Conservation (phyloP, 2,797 vertebrate species). For the Platalea minor region DNA sequence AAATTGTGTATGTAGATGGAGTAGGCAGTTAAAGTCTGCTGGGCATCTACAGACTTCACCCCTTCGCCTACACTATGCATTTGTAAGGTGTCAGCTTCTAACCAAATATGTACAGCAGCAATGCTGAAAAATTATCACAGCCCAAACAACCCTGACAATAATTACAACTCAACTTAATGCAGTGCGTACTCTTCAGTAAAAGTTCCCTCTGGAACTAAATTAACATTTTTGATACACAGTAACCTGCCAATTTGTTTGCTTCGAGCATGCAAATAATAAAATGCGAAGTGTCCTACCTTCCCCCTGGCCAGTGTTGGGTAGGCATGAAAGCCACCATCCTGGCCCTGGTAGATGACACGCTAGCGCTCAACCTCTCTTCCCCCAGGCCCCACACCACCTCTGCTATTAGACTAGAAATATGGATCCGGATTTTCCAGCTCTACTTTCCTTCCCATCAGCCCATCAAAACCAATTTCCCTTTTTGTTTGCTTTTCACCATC, state of each 20-base stretch:
- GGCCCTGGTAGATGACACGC: neutral
- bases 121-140: neutral
- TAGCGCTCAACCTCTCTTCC: neutral
- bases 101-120: neutral
- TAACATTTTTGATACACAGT: neutral
- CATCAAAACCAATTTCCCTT: neutral
- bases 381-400: neutral
- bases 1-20: neutral
- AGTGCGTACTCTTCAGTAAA: neutral
- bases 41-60: neutral
- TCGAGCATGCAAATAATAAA: neutral
- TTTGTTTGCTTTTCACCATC: neutral
- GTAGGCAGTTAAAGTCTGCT: neutral
- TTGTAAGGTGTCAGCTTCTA: neutral
- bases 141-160: neutral
- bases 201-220: neutral
- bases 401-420: neutral
- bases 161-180: neutral
- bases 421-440: neutral
- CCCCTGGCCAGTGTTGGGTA: neutral
- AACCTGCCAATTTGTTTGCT: neutral
- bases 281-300: neutral
- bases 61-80: neutral
- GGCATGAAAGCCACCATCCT: rapidly evolving
- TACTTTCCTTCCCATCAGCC: neutral